phyloP scores from a whole-genome alignment of 2,113 vertebrate species.

The Cebus imitator region DNA sequence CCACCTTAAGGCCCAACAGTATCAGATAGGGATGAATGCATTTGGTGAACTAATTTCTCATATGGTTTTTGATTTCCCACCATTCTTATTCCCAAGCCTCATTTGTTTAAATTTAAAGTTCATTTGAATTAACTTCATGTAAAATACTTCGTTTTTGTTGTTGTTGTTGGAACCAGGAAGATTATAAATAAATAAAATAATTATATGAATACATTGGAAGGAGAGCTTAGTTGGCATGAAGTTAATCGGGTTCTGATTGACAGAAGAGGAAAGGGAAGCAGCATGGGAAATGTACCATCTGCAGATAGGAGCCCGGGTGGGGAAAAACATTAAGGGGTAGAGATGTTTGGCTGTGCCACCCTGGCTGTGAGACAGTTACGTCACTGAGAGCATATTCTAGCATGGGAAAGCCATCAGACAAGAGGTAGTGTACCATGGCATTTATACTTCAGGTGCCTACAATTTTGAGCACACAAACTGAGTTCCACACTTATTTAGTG shows the following conservation, averaged over 20 bases:
- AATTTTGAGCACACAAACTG: not conserved
- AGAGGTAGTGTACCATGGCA: rapidly evolving
- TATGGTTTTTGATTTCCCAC: not conserved
- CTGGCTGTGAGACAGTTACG: not conserved
- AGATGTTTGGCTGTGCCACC: not conserved
- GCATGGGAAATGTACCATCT: not conserved
- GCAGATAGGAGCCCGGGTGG: not conserved
- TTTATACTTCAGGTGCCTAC: not conserved
- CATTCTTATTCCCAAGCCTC: not conserved
- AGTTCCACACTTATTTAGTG: not conserved
- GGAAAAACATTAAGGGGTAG: not conserved
- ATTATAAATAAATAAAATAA: not conserved
- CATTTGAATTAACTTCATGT: not conserved
- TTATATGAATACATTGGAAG: not conserved
- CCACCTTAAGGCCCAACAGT: not conserved
- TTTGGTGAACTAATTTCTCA: not conserved
- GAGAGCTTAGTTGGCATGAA: not conserved
- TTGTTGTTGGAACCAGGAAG: not conserved
- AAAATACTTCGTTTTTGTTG: not conserved
- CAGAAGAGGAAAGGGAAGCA: not conserved
- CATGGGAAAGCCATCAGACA: not conserved
- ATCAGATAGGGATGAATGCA: not conserved
- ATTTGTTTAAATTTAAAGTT: not conserved
- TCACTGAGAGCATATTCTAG: not conserved
- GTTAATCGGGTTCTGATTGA: not conserved